Percentiles rank a stretch among this genome's conserved stretches.
phyloP scores from a whole-genome alignment of 1,140 invertebrate species.

The Cephus cinctus region DNA sequence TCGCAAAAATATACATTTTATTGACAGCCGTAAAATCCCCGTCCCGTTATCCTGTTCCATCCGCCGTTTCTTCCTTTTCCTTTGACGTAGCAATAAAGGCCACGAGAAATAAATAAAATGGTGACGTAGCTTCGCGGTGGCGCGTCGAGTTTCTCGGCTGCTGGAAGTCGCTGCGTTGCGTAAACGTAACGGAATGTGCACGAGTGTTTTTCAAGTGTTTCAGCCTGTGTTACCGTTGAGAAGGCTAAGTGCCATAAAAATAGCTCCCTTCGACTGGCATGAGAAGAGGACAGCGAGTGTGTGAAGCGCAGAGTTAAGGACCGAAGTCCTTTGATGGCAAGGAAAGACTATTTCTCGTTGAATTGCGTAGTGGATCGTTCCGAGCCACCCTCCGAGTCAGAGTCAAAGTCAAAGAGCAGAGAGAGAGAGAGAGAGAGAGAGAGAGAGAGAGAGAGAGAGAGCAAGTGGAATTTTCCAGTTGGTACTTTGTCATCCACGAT shows the following conservation, averaged over 20 bases:
- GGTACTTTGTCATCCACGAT: conserved; percentile 43
- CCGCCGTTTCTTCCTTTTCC: background rate
- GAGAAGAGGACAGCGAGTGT: too few species aligned
- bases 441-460: conserved; percentile 4
- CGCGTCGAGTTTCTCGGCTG: too few species aligned
- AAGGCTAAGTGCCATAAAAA: conserved; percentile 55
- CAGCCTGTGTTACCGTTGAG: conserved; percentile 50
- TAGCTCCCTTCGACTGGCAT: too few species aligned
- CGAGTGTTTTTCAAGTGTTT: conserved; percentile 57
- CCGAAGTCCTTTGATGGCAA: too few species aligned
- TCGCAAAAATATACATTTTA: background rate
- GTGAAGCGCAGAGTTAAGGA: too few species aligned
- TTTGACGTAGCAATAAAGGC: too few species aligned
- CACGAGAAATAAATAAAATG: too few species aligned
- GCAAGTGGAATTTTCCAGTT: conserved; percentile 51
- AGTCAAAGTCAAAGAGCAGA: too few species aligned
- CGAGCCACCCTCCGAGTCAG: too few species aligned
- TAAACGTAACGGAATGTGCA: conserved; percentile 53
- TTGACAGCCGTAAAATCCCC: background rate
- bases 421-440: background rate
- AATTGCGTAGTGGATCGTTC: too few species aligned
- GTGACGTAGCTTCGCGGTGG: too few species aligned
- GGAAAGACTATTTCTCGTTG: too few species aligned
- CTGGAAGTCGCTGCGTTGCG: conserved; percentile 40
- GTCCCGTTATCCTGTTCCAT: background rate